Percentiles rank a stretch among this genome's conserved stretches.
Evolutionary conservation across 2,888 invertebrate species (phyloP).

Genomic region (Liposcelis brunnea): DNA sequence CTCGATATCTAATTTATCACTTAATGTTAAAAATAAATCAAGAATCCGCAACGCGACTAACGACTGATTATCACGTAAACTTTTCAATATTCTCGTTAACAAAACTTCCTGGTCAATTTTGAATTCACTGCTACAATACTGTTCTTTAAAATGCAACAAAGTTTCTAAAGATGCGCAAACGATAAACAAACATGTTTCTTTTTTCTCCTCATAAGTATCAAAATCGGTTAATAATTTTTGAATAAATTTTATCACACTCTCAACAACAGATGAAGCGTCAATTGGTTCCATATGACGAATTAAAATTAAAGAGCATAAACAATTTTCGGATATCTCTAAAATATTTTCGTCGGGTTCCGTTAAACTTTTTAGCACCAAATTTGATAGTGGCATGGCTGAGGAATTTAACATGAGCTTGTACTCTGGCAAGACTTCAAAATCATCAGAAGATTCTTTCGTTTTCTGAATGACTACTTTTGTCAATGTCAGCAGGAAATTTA

Average conservation of each 20-base stretch:
- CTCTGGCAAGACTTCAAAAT: slow-evolving; percentile 27
- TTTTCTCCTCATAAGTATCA: neutral
- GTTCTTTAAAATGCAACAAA: neutral
- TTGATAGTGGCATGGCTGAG: no score
- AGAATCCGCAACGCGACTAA: slow-evolving; percentile 9
- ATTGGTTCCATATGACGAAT: slow-evolving; percentile 7
- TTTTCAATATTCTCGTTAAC: neutral
- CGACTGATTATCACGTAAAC: no score
- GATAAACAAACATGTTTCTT: neutral
- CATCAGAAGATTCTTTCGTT: slow-evolving; percentile 32
- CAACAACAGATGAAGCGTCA: neutral
- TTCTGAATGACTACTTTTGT: slow-evolving; percentile 49
- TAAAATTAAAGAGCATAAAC: neutral
- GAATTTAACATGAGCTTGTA: no score
- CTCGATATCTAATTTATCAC: slow-evolving; percentile 17
- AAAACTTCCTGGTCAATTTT: neutral
- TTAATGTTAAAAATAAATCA: slow-evolving; percentile 21
- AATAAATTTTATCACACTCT: neutral
- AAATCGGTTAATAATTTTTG: neutral
- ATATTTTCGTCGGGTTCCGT: no score
- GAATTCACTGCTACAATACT: neutral
- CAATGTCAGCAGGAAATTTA: slow-evolving; percentile 33
- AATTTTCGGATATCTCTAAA: no score
- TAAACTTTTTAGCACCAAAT: no score
- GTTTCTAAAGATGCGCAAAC: neutral